Base-by-base conservation (phyloP, 2,888 invertebrate genomes). In the Acrobasis consociella region DNA sequence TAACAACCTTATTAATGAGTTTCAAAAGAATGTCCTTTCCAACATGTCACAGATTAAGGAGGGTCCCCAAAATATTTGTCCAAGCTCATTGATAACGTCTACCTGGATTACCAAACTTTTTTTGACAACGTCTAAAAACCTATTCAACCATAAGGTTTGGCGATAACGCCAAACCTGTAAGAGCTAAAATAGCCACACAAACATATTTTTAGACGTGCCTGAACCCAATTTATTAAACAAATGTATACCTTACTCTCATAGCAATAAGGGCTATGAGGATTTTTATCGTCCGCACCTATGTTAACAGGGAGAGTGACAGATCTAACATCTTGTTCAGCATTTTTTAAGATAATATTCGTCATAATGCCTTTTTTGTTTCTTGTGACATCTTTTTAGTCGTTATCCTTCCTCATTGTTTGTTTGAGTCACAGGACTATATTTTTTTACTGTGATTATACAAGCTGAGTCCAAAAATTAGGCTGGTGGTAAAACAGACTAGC, bases 61-160 rank as follows among this genome's bases (percentile, higher is more conserved):
- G 62, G 62, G 15, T 16, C 11, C 31, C 58, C 58, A 49, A 59
- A 59, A 59, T 59, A 59, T 59, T 59, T 59, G 58, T 59, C 16
- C 37, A 49, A 37, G 15, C n/a, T 37, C 56, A 56, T 22, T 49
- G 58, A 59, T 59, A 59, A 59, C 49, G 58, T 59, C 49, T 49
- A 59, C 58, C 58, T 59, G 58, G 49, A 46, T 49, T 49, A 46
- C 17, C 9, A 1, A 13, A 46, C 39, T 11, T 59, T 58, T 58
- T 49, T 59, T 58, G 46, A n/a, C 10, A 11, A 46, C 56, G 42
- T 56, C 56, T 22, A 56, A 39, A 42, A 42, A 42, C 9, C 8
- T 17, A 22, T 42, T 17, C 17, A 2, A 56, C 56, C 22, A 22
- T 56, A 56, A n/a, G n/a, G n/a, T n/a, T n/a, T n/a, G n/a, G n/a